Conservation (phyloP, 2,797 vertebrate genomes). For the Melanotaenia boesemani region DNA sequence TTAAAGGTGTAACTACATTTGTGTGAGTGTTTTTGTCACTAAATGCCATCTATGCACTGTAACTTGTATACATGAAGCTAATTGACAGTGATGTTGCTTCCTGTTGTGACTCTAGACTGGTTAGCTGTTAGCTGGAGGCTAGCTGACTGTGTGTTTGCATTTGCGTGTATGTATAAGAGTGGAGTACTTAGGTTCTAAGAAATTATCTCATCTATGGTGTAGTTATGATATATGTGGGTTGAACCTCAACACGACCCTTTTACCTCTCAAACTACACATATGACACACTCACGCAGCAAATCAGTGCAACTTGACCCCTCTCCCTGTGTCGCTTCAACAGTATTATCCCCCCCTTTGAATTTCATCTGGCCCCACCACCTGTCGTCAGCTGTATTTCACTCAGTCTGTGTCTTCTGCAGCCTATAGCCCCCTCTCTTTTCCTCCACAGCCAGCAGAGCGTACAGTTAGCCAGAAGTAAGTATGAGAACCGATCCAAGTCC, state of each 20-base stretch:
- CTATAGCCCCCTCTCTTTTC: slow-evolving; percentile 42
- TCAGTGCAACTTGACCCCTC: slow-evolving; percentile 68
- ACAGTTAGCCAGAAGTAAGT: slow-evolving; percentile 46
- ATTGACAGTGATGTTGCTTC: slow-evolving; percentile 1
- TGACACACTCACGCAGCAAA: slow-evolving; percentile 36
- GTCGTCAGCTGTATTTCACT: slow-evolving; percentile 73
- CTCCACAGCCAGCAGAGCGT: slow-evolving; percentile 44
- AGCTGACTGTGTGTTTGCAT: slow-evolving; percentile 24
- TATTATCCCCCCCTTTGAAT: slow-evolving; percentile 66
- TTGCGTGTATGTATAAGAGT: slow-evolving; percentile 7
- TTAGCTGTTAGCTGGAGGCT: slow-evolving; percentile 40
- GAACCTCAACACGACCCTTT: slow-evolving; percentile 49
- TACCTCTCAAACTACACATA: slow-evolving; percentile 32
- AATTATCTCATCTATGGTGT: slow-evolving; percentile 52
- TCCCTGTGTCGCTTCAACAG: slow-evolving; percentile 67
- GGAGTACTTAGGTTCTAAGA: slow-evolving; percentile 41
- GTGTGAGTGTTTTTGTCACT: slow-evolving; percentile 4
- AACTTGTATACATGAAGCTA: not conserved
- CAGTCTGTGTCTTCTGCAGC: slow-evolving; percentile 36
- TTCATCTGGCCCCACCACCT: slow-evolving; percentile 80
- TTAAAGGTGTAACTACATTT: slow-evolving; percentile 18
- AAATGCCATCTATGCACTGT: not conserved
- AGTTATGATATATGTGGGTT: slow-evolving; percentile 66
- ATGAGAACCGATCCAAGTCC: slow-evolving; percentile 35
- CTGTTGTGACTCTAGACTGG: slow-evolving; percentile 32